Evolutionary conservation across 2,113 vertebrate genomes (phyloP).

Genomic region (Toxotes jaculatrix): DNA sequence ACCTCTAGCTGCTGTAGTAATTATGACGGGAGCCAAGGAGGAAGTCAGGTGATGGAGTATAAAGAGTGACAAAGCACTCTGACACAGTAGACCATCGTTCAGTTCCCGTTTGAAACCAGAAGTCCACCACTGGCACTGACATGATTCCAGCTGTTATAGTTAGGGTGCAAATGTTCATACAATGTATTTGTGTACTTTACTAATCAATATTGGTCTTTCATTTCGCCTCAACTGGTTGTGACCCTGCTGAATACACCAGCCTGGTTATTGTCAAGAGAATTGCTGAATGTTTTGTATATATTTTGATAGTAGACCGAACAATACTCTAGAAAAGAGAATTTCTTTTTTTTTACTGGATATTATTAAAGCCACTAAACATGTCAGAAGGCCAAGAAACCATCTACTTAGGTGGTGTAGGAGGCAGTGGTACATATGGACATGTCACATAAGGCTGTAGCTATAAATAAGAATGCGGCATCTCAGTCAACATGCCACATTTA

Average conservation of each 20-base stretch:
- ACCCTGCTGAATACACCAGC: too few relatives aligned
- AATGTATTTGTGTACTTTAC: neutral
- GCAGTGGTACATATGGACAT: constrained; percentile 9
- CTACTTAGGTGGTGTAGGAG: constrained; percentile 33
- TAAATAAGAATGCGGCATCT: constrained; percentile 57
- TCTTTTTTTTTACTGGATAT: neutral
- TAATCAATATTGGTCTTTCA: neutral
- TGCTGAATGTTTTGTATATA: neutral
- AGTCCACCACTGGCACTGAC: neutral
- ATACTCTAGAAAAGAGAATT: too few relatives aligned
- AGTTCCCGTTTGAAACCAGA: neutral
- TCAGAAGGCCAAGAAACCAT: constrained; percentile 4
- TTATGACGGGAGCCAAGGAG: too few relatives aligned
- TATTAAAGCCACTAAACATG: constrained; percentile 29
- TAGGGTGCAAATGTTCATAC: neutral
- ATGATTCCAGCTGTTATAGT: neutral
- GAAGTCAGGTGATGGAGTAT: neutral
- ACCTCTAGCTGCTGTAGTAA: too few relatives aligned
- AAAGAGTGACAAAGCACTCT: too few relatives aligned
- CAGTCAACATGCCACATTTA: constrained; percentile 42
- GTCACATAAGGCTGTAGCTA: constrained; percentile 37
- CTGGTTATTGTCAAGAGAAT: neutral
- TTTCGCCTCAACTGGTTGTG: neutral
- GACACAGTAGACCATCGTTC: too few relatives aligned
- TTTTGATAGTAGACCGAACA: neutral